These are phyloP conservation scores for Microdon myrmicae DNA, from an alignment of 2,888 invertebrate species.

Conservation along the genomic window DNA sequence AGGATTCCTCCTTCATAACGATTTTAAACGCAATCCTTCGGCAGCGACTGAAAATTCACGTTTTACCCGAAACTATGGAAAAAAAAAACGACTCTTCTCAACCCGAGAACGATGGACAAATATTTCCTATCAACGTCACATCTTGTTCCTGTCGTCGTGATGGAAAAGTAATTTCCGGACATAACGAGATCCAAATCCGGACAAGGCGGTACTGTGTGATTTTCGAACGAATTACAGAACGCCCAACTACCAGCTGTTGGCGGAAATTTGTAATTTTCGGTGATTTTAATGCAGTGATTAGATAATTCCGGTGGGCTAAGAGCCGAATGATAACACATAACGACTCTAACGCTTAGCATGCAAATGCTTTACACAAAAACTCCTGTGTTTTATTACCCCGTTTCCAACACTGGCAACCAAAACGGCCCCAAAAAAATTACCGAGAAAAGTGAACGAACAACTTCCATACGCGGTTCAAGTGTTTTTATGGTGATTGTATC, in stretches of 20 bases:
- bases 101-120: constrained; percentile 37
- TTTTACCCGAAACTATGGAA: constrained; percentile 24
- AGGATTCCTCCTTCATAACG: constrained; percentile 2
- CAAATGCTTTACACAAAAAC: too few species aligned
- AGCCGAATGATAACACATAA: too few species aligned
- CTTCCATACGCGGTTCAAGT: too few species aligned
- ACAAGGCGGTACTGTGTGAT: constrained; percentile 7
- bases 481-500: too few species aligned
- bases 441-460: too few species aligned
- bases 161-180: constrained; percentile 49
- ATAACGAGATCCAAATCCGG: constrained; percentile 20
- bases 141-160: constrained; percentile 14
- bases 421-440: too few species aligned
- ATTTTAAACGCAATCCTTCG: too few species aligned
- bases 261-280: constrained; percentile 24
- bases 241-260: constrained; percentile 2
- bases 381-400: too few species aligned
- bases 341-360: too few species aligned
- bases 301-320: constrained; percentile 48
- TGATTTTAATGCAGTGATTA: constrained; percentile 45
- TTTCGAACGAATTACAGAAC: constrained; percentile 3
- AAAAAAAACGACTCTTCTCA: too few species aligned
- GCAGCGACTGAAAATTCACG: constrained; percentile 15
- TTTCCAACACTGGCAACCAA: too few species aligned
- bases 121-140: constrained; percentile 34